Conservation (phyloP, 2,888 invertebrate species). For the Eupeodes latifasciatus region DNA sequence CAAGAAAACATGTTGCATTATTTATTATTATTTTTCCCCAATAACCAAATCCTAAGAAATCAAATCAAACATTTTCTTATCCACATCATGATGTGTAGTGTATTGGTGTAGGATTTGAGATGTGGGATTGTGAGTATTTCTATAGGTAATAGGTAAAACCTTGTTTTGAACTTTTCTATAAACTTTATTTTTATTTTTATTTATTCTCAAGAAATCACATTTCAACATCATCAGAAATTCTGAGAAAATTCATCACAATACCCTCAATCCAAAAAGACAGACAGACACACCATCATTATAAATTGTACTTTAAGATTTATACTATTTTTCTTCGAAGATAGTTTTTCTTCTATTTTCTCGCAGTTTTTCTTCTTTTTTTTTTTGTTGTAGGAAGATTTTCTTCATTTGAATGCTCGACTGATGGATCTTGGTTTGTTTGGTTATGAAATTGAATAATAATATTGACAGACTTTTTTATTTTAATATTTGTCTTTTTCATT, state of each 20-base stretch:
- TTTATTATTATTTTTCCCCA: no score
- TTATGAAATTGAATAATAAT: conserved; percentile 19
- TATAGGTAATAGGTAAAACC: background rate
- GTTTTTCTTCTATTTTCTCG: background rate
- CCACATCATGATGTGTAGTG: no score
- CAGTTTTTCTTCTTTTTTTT: background rate
- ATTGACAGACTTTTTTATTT: background rate
- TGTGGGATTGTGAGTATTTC: no score
- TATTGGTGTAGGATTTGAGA: no score
- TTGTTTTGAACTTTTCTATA: background rate
- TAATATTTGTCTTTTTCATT: background rate
- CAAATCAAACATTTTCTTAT: no score
- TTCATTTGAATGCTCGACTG: background rate
- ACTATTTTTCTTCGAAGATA: background rate
- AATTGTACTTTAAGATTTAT: background rate
- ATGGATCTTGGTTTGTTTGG: background rate
- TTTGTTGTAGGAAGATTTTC: background rate
- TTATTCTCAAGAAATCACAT: conserved; percentile 13
- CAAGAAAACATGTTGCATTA: no score
- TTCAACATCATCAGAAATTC: conserved; percentile 31
- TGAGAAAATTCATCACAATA: conserved; percentile 40
- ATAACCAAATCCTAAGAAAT: no score
- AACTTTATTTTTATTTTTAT: background rate
- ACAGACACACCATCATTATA: background rate
- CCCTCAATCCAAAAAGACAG: conserved; percentile 22